These are phyloP conservation scores for Drosophila equinoxialis DNA, from an alignment of 1,140 invertebrate species.

Conservation along the genomic window DNA sequence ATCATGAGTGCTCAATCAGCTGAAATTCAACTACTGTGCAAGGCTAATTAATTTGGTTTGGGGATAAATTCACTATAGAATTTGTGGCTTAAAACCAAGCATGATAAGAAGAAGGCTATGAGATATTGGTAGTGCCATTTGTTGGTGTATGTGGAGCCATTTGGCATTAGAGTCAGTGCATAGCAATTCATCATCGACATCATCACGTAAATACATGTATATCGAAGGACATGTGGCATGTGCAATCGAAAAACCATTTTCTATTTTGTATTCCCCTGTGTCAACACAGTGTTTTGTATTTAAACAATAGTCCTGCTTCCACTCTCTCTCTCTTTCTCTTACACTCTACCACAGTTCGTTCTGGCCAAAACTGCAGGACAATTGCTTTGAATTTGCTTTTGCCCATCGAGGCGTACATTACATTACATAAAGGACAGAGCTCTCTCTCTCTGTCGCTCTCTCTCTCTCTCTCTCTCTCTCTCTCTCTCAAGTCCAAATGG, in stretches of 20 bases:
- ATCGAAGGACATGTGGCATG: constrained; percentile 43
- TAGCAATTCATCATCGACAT: constrained; percentile 43
- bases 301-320: constrained; percentile 52
- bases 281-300: constrained; percentile 45
- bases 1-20: constrained; percentile 44
- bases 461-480: background rate
- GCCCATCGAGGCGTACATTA: constrained; percentile 60
- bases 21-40: constrained; percentile 11
- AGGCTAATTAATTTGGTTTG: constrained; percentile 59
- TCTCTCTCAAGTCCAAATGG: constrained; percentile 16
- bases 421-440: constrained; percentile 52
- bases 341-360: background rate
- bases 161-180: constrained; percentile 11
- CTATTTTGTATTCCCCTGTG: constrained; percentile 59
- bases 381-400: constrained; percentile 55
- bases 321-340: background rate
- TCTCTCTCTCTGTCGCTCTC: too few species aligned
- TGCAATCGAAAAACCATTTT: constrained; percentile 52
- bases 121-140: background rate
- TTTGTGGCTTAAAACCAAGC: constrained; percentile 26
- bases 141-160: background rate
- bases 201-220: constrained; percentile 37
- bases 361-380: constrained; percentile 26
- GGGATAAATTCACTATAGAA: constrained; percentile 37
- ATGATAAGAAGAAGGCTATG: background rate